A percentile compares a stretch with the other conserved stretches of the same genome.
Evolutionary conservation across 2,797 vertebrate genomes (phyloP).

Genomic region (Spea hammondii): DNA sequence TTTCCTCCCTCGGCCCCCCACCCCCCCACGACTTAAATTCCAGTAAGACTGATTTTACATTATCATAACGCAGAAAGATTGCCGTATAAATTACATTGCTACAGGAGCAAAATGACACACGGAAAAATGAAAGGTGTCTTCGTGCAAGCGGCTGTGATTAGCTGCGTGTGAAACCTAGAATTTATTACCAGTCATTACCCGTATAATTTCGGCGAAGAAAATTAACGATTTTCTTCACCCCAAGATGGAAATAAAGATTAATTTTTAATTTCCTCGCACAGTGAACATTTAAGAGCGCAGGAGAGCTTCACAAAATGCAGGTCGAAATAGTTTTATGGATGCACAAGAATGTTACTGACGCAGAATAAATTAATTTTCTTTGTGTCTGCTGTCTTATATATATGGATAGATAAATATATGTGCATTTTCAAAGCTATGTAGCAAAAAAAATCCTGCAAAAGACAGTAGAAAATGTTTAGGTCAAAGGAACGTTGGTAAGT

Average conservation of each 20-base stretch:
- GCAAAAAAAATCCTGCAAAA: constrained; percentile 6
- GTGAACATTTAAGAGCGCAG: constrained; percentile 70
- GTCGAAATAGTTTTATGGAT: constrained; percentile 72
- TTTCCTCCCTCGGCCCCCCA: not conserved
- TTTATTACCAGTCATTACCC: constrained; percentile 71
- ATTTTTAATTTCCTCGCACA: constrained; percentile 80
- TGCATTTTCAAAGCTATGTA: constrained; percentile 56
- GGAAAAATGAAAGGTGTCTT: constrained; percentile 50
- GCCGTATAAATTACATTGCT: constrained; percentile 48
- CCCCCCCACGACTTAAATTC: constrained; percentile 40
- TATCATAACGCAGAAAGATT: constrained; percentile 49
- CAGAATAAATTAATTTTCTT: constrained; percentile 67
- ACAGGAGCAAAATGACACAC: constrained; percentile 43
- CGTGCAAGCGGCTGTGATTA: constrained; percentile 64
- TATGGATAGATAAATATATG: constrained; percentile 58
- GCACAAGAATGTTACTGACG: constrained; percentile 63
- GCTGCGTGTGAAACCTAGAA: constrained; percentile 70
- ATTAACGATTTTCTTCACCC: constrained; percentile 73
- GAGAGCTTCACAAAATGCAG: constrained; percentile 65
- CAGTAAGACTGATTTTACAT: constrained; percentile 48
- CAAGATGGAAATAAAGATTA: constrained; percentile 81
- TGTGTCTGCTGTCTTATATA: constrained; percentile 62
- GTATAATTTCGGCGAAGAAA: constrained; percentile 75
- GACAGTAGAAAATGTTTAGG: constrained; percentile 41
- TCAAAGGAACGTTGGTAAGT: constrained; percentile 65